These are phyloP conservation scores for Myrmecobius fasciatus DNA, from an alignment of 2,113 vertebrate species.

Conservation along the genomic window DNA sequence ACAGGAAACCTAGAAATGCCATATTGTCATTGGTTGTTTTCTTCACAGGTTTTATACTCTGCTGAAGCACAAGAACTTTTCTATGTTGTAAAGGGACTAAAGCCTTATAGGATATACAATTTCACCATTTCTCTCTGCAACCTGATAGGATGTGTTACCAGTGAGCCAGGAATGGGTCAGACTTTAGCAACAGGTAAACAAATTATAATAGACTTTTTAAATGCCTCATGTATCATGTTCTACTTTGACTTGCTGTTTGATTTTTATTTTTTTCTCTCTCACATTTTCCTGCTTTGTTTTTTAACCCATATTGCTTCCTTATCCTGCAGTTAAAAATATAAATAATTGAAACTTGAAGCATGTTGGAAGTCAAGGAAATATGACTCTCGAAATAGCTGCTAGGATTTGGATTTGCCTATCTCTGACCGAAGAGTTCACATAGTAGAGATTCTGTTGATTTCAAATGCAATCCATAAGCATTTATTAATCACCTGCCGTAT, in stretches of 20 bases:
- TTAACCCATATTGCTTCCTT: not conserved
- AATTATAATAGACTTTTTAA: not conserved
- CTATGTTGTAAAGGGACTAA: constrained; percentile 84
- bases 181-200: constrained; percentile 91
- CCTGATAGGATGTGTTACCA: constrained; percentile 88
- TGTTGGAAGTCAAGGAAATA: not conserved
- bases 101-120: constrained; percentile 87
- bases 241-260: not conserved
- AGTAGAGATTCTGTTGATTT: not conserved
- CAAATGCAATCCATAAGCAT: not conserved
- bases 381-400: not conserved
- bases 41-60: constrained; percentile 86
- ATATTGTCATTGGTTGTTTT: constrained; percentile 66
- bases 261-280: constrained; percentile 7
- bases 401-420: not conserved
- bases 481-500: not conserved
- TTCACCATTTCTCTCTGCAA: constrained; percentile 93
- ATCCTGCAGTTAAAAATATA: constrained; percentile 2
- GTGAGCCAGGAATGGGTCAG: constrained; percentile 83
- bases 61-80: constrained; percentile 82
- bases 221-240: not conserved
- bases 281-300: not conserved
- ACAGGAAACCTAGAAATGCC: constrained; percentile 22
- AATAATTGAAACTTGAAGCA: not conserved
- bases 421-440: not conserved